Percentiles rank a stretch among this genome's conserved stretches.
Evolutionary conservation across 2,113 vertebrate species (phyloP).

Genomic region (Glaucidium brasilianum): DNA sequence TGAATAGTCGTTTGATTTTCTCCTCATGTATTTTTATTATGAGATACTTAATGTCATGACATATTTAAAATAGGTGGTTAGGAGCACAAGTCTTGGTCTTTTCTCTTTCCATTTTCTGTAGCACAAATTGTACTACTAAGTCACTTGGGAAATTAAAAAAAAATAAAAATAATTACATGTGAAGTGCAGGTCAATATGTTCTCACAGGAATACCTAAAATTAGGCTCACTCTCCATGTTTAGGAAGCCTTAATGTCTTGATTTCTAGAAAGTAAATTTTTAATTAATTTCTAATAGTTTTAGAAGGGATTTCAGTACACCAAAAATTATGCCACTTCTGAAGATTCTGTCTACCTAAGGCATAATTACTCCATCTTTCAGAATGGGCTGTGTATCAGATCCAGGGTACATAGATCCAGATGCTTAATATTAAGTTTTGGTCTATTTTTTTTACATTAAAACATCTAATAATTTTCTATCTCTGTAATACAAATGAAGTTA

Average conservation of each 20-base stretch:
- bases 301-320: background rate
- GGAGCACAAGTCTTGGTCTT: background rate
- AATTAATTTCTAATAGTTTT: background rate
- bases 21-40: background rate
- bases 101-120: background rate
- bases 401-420: background rate
- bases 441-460: background rate
- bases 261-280: background rate
- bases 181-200: background rate
- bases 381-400: background rate
- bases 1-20: background rate
- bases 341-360: background rate
- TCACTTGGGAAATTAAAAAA: background rate
- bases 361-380: background rate
- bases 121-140: background rate
- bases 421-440: background rate
- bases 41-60: background rate
- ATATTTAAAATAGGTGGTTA: background rate
- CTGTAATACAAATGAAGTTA: background rate
- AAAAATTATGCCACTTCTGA: background rate
- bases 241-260: background rate
- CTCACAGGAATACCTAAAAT: background rate
- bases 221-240: background rate
- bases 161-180: background rate
- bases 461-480: background rate